phyloP scores from a whole-genome alignment of 2,113 vertebrate genomes.

The Eurypyga helias region DNA sequence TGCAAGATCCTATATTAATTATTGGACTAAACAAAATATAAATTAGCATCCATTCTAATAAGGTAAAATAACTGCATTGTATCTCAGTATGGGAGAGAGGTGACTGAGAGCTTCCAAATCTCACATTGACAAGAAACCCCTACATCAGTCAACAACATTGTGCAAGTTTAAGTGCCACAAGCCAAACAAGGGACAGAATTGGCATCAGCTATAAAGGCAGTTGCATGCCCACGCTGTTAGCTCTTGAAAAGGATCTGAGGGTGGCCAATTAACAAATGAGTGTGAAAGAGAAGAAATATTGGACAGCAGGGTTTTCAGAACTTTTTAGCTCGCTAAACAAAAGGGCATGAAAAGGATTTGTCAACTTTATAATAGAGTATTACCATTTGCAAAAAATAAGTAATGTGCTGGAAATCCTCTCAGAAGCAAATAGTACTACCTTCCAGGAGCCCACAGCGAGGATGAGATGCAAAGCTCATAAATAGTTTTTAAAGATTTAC shows the following conservation, averaged over 20 bases:
- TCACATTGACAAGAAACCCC: neutral
- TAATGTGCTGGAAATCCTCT: neutral
- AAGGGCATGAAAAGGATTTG: neutral
- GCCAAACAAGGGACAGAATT: neutral
- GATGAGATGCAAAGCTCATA: neutral
- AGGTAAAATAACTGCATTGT: neutral
- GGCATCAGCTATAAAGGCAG: neutral
- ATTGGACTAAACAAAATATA: neutral
- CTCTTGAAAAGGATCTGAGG: neutral
- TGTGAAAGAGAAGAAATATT: neutral
- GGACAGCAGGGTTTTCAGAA: neutral
- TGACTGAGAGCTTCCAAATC: neutral
- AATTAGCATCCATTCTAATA: neutral
- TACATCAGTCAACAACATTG: neutral
- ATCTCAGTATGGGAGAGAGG: neutral
- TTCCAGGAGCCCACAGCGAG: neutral
- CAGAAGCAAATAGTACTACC: neutral
- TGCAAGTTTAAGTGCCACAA: neutral
- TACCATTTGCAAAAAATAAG: neutral
- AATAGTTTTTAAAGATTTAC: neutral
- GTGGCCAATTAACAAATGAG: conserved; percentile 36
- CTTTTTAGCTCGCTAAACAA: neutral
- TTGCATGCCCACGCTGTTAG: neutral
- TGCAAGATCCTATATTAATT: neutral
- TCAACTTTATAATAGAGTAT: neutral